These are phyloP conservation scores for Hydrolagus affinis DNA, from an alignment of 2,113 vertebrate species.

Conservation along the genomic window DNA sequence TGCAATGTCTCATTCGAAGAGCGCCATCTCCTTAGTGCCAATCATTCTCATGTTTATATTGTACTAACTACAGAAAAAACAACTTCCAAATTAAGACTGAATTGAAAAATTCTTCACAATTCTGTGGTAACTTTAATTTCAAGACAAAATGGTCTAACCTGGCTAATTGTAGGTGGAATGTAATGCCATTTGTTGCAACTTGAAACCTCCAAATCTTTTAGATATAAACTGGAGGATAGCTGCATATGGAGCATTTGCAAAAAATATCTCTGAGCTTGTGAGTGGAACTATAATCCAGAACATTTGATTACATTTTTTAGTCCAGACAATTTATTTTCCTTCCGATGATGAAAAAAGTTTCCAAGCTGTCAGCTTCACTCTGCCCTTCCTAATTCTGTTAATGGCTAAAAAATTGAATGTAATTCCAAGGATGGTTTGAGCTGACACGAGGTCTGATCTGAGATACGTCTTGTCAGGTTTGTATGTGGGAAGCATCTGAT, in stretches of 20 bases:
- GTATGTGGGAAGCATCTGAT: slow-evolving; percentile 48
- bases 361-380: slow-evolving; percentile 44
- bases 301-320: slow-evolving; percentile 5
- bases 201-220: no score
- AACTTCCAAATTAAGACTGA: no score
- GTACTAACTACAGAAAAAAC: neutral
- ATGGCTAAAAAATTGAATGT: slow-evolving; percentile 50
- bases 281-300: neutral
- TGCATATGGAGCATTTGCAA: neutral
- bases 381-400: slow-evolving; percentile 44
- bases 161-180: no score
- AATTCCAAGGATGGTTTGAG: slow-evolving; percentile 43
- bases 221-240: no score
- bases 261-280: neutral
- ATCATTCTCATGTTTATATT: neutral
- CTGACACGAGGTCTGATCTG: slow-evolving; percentile 41
- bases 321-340: neutral
- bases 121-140: no score
- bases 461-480: slow-evolving; percentile 46
- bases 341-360: slow-evolving; percentile 31
- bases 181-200: no score
- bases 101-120: no score
- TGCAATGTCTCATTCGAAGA: no score
- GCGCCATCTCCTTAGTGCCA: neutral
- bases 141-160: no score